A percentile compares a stretch with the other conserved stretches of the same genome.
Evolutionary conservation across 2,888 invertebrate species (phyloP).

Genomic region (Thalpophila matura): DNA sequence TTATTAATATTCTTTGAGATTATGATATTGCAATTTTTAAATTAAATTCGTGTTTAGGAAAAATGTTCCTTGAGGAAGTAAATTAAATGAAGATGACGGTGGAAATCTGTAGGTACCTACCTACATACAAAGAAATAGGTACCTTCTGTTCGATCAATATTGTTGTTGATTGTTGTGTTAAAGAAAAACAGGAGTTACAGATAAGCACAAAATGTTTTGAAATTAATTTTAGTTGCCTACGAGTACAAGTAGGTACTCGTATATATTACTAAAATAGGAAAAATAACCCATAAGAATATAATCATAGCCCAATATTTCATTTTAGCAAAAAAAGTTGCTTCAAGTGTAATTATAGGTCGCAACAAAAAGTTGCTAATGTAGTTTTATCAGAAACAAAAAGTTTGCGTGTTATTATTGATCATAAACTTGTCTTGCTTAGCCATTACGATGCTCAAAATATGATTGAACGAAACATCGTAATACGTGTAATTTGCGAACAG

Average conservation of each 20-base stretch:
- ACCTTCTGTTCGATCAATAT: conserved; percentile 11
- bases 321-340: conserved; percentile 15
- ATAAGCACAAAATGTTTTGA: conserved; percentile 5
- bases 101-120: too few relatives aligned
- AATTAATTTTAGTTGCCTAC: neutral
- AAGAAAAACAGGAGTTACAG: conserved; percentile 25
- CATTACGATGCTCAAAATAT: conserved; percentile 11
- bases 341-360: neutral
- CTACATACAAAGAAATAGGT: conserved; percentile 14
- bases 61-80: conserved; percentile 6
- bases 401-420: conserved; percentile 17
- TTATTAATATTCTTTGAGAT: conserved; percentile 30
- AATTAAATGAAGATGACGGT: conserved; percentile 31
- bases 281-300: too few relatives aligned
- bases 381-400: conserved; percentile 14
- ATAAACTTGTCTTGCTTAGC: conserved; percentile 13
- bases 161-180: conserved; percentile 33
- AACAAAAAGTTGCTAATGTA: conserved; percentile 28
- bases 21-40: conserved; percentile 41
- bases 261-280: too few relatives aligned
- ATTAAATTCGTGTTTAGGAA: conserved; percentile 21
- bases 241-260: too few relatives aligned
- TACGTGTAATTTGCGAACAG: conserved; percentile 31
- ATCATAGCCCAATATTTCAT: too few relatives aligned
- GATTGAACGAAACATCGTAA: conserved; percentile 7